Evolutionary conservation across 2,888 invertebrate genomes (phyloP).

Genomic region (Eubasilissa splendida): DNA sequence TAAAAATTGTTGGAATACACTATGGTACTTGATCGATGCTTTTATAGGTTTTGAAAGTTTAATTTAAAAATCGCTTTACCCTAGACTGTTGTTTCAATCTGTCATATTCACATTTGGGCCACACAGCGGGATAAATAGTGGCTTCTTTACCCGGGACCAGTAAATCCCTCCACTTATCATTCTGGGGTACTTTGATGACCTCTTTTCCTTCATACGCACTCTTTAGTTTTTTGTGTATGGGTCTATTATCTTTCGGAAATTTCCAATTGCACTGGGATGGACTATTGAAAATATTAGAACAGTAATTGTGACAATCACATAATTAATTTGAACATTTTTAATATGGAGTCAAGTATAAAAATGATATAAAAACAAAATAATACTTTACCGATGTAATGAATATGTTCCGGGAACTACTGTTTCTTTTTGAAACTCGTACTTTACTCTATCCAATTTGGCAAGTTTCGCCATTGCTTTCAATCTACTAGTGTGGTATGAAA

Average conservation of each 20-base stretch:
- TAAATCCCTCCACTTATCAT: constrained; percentile 67
- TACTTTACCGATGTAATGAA: constrained; percentile 54
- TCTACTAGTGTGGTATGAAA: no score
- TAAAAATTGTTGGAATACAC: no score
- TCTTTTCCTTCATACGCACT: constrained; percentile 62
- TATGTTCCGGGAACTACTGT: constrained; percentile 53
- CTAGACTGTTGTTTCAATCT: constrained; percentile 74
- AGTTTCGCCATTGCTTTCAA: constrained; percentile 44
- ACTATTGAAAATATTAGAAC: constrained; percentile 60
- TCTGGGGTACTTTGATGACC: constrained; percentile 63
- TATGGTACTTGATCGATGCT: no score
- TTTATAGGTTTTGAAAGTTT: no score
- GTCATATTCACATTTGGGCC: constrained; percentile 75
- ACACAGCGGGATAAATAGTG: constrained; percentile 74
- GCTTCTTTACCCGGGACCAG: constrained; percentile 71
- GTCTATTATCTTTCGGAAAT: constrained; percentile 66
- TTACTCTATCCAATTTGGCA: constrained; percentile 46
- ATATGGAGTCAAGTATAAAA: background rate
- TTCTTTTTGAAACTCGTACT: constrained; percentile 52
- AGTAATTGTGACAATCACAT: background rate
- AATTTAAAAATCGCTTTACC: constrained; percentile 62
- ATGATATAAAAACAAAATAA: constrained; percentile 1
- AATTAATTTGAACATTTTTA: background rate
- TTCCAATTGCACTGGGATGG: constrained; percentile 69
- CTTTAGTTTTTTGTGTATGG: constrained; percentile 65